Evolutionary conservation across 2,888 invertebrate genomes (phyloP).

Genomic region (Hermodice carunculata): DNA sequence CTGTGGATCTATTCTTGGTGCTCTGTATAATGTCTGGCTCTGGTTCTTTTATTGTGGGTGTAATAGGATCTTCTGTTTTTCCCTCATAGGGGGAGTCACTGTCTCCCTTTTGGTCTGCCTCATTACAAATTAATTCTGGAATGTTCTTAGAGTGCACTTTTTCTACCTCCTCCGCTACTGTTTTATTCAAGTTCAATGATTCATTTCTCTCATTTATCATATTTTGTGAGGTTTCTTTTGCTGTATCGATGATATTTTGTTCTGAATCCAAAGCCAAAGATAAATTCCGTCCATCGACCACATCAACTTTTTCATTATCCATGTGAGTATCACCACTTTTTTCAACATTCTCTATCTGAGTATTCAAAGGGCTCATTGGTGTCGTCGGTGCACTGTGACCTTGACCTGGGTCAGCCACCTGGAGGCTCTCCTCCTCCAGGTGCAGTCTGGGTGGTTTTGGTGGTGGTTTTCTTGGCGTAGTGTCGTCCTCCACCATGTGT

Average conservation of each 20-base stretch:
- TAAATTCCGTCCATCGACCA: too few relatives aligned
- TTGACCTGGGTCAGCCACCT: too few relatives aligned
- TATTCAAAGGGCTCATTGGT: too few relatives aligned
- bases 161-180: neutral
- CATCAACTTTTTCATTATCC: too few relatives aligned
- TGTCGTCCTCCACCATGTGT: conserved; percentile 10
- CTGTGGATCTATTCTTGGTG: neutral
- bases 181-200: too few relatives aligned
- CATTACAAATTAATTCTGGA: neutral
- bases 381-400: too few relatives aligned
- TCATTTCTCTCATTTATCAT: too few relatives aligned
- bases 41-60: neutral
- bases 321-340: too few relatives aligned
- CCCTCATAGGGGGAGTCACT: neutral
- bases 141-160: neutral
- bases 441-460: conserved; percentile 1
- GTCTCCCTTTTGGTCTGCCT: neutral
- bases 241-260: too few relatives aligned
- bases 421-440: neutral
- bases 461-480: neutral
- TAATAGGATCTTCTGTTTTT: neutral
- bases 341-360: too few relatives aligned
- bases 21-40: neutral
- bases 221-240: too few relatives aligned
- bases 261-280: too few relatives aligned